Base-by-base conservation (phyloP, 2,113 vertebrate genomes). In the Cricetomys ansorgei region DNA sequence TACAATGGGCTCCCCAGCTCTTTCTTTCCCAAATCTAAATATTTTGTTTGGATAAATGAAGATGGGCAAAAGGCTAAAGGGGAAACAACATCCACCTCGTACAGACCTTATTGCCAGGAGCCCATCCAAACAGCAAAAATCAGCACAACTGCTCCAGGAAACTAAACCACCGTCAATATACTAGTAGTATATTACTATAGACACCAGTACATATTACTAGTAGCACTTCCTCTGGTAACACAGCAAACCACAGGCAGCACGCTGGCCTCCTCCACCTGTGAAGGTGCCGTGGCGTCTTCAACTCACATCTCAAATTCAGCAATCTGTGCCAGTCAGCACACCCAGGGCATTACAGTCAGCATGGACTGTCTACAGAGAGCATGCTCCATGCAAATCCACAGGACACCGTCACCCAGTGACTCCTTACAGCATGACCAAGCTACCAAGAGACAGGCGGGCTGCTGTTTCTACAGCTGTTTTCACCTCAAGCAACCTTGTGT, bases 31-130 rank as follows among this genome's bases (percentile, higher is more conserved):
- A 67, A 69, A 91, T 19, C 25, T 37, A 50, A 84, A 65, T n/a
- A 55, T 88, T 85, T 50, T 79, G 62, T 43, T 69, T 94, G 57
- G 81, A 55, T 48, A 93, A 92, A 91, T 27, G 5, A 88, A 85
- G 64, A 75, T 17, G 37, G 84, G 64, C 70, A 79, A 88, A 73
- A 89, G 31, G 15, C 40, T 85, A 72, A 67, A 80, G 64, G 81
- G 5, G 23, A 43, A 64, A 79, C 19, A 76, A 21, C 79, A 62
- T 23, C 50, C 23, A 6, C 59, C 75, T 67, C 4, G 34, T 16
- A 31, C 27, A 55, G 55, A 79, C 40, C 29, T 50, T 57, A 81
- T n/a, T 55, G 25, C 3, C 27, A 65, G 4, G 62, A 43, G 69
- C 34, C 85, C n/a, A 45, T 25, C 53, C 55, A 55, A 92, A 69